Conservation (phyloP, 2,888 invertebrate genomes). For the Ernsta delagoae region DNA sequence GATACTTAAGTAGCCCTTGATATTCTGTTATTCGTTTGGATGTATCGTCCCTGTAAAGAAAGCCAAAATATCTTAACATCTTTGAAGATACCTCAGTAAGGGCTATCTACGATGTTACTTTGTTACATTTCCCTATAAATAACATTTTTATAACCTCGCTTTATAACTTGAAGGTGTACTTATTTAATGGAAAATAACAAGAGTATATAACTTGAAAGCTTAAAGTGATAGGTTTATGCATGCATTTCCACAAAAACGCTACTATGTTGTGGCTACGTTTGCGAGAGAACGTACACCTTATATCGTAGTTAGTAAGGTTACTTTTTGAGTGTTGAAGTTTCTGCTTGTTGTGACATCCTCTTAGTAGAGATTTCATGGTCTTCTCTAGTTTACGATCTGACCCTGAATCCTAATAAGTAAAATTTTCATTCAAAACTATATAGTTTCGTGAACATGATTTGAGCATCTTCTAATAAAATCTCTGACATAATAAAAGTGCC, state of each 20-base stretch:
- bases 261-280: neutral
- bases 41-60: too few relatives aligned
- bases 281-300: neutral
- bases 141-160: neutral
- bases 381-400: neutral
- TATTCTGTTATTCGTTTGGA: too few relatives aligned
- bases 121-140: neutral
- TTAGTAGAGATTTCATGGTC: conserved; percentile 6
- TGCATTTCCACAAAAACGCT: conserved; percentile 2
- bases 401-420: neutral
- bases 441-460: too few relatives aligned
- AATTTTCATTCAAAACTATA: neutral
- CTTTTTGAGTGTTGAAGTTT: neutral
- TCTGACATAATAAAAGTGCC: too few relatives aligned
- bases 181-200: neutral
- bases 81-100: too few relatives aligned
- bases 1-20: too few relatives aligned
- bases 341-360: neutral
- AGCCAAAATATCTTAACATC: too few relatives aligned
- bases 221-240: neutral
- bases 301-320: neutral
- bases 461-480: too few relatives aligned
- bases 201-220: neutral
- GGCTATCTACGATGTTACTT: too few relatives aligned
- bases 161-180: neutral